Percentiles rank a stretch among this genome's conserved stretches.
These are phyloP conservation scores for Eupithecia inturbata DNA, from an alignment of 2,888 invertebrate species.

Conservation along the genomic window DNA sequence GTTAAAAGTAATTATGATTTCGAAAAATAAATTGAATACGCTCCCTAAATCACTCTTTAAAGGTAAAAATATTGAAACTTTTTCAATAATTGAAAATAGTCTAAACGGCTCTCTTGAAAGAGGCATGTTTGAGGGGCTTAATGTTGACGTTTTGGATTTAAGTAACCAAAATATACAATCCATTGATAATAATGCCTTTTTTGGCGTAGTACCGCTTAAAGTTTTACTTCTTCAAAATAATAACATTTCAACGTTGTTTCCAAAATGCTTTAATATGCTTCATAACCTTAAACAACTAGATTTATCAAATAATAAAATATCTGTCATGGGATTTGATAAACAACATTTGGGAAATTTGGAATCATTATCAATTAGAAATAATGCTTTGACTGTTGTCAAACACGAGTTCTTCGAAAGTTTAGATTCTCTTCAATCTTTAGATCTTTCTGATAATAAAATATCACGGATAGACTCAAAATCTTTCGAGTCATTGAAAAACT, in stretches of 20 bases:
- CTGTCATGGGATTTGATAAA: slow-evolving; percentile 58
- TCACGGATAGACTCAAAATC: slow-evolving; percentile 55
- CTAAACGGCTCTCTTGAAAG: slow-evolving; percentile 57
- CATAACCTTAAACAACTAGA: slow-evolving; percentile 54
- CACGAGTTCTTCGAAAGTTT: slow-evolving; percentile 55
- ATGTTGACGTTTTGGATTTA: slow-evolving; percentile 55
- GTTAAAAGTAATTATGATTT: slow-evolving; percentile 55
- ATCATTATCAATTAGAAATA: slow-evolving; percentile 56
- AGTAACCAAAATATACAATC: slow-evolving; percentile 57
- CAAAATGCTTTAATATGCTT: slow-evolving; percentile 57
- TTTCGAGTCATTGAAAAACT: slow-evolving; percentile 54
- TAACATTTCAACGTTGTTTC: slow-evolving; percentile 51
- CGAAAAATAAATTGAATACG: slow-evolving; percentile 57
- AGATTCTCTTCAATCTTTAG: slow-evolving; percentile 56
- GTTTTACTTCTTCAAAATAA: slow-evolving; percentile 62
- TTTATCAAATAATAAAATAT: slow-evolving; percentile 63
- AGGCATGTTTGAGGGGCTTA: slow-evolving; percentile 66
- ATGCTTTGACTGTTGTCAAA: slow-evolving; percentile 57
- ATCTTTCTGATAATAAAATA: slow-evolving; percentile 67
- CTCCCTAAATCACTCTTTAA: slow-evolving; percentile 62
- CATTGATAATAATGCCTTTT: slow-evolving; percentile 64
- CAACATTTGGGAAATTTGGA: slow-evolving; percentile 56
- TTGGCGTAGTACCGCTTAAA: slow-evolving; percentile 52
- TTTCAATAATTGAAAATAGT: slow-evolving; percentile 57
- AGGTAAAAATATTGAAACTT: slow-evolving; percentile 53